Conservation (phyloP, 37 sponge, comb jelly and placozoan genomes). For the Aphrocallistes beatrix region DNA sequence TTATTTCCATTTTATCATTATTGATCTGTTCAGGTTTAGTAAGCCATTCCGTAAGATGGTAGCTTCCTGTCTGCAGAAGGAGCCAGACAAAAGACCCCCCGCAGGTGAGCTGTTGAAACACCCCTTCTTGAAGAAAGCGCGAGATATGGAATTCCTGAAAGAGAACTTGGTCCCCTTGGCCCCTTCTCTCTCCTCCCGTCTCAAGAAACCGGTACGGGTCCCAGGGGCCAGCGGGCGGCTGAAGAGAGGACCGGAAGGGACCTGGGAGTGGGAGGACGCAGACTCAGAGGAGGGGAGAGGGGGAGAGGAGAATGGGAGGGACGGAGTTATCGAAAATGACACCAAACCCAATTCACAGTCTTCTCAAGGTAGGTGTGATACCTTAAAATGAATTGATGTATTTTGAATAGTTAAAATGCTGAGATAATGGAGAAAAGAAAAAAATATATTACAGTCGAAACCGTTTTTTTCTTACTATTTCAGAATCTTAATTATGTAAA, state of each 20-base stretch:
- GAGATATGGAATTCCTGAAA: constrained; percentile 46
- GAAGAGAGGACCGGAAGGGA: constrained; percentile 72
- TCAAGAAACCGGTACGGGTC: constrained; percentile 51
- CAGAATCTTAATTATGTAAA: no score
- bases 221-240: constrained; percentile 82
- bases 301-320: background rate
- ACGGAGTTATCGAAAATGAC: no score
- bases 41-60: constrained; percentile 85
- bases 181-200: constrained; percentile 40
- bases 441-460: no score
- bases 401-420: no score
- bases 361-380: no score
- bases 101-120: constrained; percentile 74
- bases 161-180: constrained; percentile 45
- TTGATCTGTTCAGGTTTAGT: constrained; percentile 65
- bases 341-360: no score
- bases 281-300: constrained; percentile 29
- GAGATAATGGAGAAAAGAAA: no score
- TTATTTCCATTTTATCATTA: no score
- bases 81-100: constrained; percentile 61
- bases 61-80: constrained; percentile 72
- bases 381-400: no score
- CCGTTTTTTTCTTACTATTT: no score
- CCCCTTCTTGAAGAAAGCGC: constrained; percentile 92
- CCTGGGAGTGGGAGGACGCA: constrained; percentile 96